These are phyloP conservation scores for Pogoniulus pusillus DNA, from an alignment of 2,797 vertebrate genomes.

Conservation along the genomic window DNA sequence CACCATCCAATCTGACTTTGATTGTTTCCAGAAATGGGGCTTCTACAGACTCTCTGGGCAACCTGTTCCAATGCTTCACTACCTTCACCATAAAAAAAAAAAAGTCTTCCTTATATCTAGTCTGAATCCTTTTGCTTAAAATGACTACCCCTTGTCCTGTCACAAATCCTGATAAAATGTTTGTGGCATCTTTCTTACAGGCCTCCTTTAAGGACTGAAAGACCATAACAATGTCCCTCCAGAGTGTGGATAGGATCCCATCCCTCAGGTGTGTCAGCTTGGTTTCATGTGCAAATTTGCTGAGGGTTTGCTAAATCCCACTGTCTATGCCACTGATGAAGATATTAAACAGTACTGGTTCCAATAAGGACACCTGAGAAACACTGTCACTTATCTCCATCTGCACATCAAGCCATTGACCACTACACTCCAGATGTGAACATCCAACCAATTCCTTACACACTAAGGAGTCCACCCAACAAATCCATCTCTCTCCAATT, in stretches of 20 bases:
- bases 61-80: not conserved
- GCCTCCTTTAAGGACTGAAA: not conserved
- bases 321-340: not conserved
- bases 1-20: rapidly evolving
- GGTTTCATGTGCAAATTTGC: not conserved
- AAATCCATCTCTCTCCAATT: not conserved
- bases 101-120: not conserved
- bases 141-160: not conserved
- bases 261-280: not conserved
- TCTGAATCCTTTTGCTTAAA: not conserved
- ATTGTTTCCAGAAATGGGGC: not conserved
- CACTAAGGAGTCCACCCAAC: not conserved
- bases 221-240: not conserved
- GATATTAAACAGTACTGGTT: not conserved
- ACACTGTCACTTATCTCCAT: not conserved
- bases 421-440: not conserved
- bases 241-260: not conserved
- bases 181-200: not conserved
- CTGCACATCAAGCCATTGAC: not conserved
- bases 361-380: not conserved
- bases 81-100: not conserved
- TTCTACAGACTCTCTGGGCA: not conserved
- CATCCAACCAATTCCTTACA: not conserved
- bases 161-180: not conserved
- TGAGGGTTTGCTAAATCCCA: not conserved